Evolutionary conservation across 2,888 invertebrate species (phyloP), one percentile per base, ranked within the genome.

Genomic region (Busseola fusca): DNA sequence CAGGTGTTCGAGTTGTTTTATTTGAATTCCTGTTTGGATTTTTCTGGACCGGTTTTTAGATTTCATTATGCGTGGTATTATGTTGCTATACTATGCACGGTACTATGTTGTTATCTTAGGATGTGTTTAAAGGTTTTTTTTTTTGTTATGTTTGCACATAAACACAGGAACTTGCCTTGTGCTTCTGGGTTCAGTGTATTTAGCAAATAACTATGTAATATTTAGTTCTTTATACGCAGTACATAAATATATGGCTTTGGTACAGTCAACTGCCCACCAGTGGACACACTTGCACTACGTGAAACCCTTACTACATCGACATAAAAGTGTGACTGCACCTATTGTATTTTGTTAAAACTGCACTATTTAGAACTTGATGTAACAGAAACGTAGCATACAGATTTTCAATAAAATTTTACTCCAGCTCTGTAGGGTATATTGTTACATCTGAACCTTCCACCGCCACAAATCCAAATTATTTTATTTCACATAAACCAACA

Each of bases 1-100:
- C 77, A 76, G 14, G 30, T 71, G 30, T 59, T 56, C 34, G 12
- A 56, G 59, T 66, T 18, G 50, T 54, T 69, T 72, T 58, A 59
- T 67, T 62, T 72, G 14, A 48, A 78, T 72, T 30, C 40, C 5
- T 50, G 0, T 45, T 30, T 25, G 34, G 30, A 58, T 59, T 73
- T 72, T 74, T 69, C 69, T 62, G 59, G 0, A 14, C 52, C 2
- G 18, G 52, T 74, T 50, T 42, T 58, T 14, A 42, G 14, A 52
- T 66, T 72, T 40, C 30, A 45, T 59, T 68, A 68, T 40, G 14
- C 25, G 14, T n/a, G n/a, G n/a, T n/a, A n/a, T n/a, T n/a, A n/a
- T 54, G 58, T 30, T 66, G 18, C n/a, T 74, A 7, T 34, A 4
- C 5, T 34, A n/a, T n/a, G n/a, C n/a, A n/a, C n/a, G n/a, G n/a